Percentiles rank a stretch among this genome's conserved stretches.
Evolutionary conservation across 2,888 invertebrate species (phyloP).

Genomic region (Aphodius granarius): DNA sequence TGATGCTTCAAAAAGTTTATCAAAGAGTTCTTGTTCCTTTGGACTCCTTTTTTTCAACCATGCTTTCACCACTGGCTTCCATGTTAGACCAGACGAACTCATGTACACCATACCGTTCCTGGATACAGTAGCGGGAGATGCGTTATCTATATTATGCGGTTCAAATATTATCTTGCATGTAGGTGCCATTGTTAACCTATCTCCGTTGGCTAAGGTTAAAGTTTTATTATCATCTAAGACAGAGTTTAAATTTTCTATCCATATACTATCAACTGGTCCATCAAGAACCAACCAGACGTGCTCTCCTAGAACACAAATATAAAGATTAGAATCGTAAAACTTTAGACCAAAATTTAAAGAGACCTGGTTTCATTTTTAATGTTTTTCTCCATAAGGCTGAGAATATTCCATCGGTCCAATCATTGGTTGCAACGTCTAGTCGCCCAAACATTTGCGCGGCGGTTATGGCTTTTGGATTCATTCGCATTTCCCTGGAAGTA

Average conservation of each 20-base stretch:
- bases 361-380: constrained; percentile 78
- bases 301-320: constrained; percentile 62
- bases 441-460: constrained; percentile 98
- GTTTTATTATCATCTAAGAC: constrained; percentile 97
- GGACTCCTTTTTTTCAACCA: constrained; percentile 73
- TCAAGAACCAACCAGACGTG: constrained; percentile 93
- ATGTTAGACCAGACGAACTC: constrained; percentile 94
- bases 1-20: constrained; percentile 73
- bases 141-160: constrained; percentile 96
- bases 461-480: constrained; percentile 98
- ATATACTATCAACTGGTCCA: constrained; percentile 96
- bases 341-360: constrained; percentile 25
- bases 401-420: constrained; percentile 98
- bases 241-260: constrained; percentile 98
- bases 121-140: constrained; percentile 96
- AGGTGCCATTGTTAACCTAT: constrained; percentile 91
- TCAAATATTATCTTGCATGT: constrained; percentile 96
- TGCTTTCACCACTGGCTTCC: constrained; percentile 85
- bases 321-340: neutral
- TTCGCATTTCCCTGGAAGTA: constrained; percentile 79
- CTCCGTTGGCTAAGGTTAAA: constrained; percentile 92
- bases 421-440: constrained; percentile 94
- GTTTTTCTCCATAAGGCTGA: constrained; percentile 96
- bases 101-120: constrained; percentile 76
- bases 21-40: constrained; percentile 65